Conservation (phyloP, 2,797 vertebrate species). For the Scolopax rusticola region DNA sequence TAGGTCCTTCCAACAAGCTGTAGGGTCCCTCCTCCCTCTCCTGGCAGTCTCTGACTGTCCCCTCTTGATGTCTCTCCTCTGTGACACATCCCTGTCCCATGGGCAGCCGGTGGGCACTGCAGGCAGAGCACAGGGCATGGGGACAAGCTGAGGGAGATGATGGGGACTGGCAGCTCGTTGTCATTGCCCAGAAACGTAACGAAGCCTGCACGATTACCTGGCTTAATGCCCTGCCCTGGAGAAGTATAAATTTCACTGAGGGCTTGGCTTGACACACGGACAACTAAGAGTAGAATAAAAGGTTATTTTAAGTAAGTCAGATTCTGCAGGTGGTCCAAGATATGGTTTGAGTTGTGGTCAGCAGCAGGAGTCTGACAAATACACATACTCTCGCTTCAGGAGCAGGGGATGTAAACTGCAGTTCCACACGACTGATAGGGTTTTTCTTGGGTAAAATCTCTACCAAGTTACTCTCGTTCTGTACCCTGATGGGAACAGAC, state of each 20-base stretch:
- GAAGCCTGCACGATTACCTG: not conserved
- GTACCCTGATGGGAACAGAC: not conserved
- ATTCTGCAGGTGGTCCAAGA: not conserved
- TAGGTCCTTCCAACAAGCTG: too few relatives aligned
- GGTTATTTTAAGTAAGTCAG: not conserved
- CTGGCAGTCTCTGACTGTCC: not conserved
- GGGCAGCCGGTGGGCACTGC: accelerated
- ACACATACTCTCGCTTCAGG: not conserved
- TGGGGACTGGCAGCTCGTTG: not conserved
- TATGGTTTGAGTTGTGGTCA: not conserved
- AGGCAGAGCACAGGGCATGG: not conserved
- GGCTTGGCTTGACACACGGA: not conserved
- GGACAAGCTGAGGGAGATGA: not conserved
- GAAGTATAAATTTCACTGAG: not conserved
- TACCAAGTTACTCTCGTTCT: not conserved
- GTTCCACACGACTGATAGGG: not conserved
- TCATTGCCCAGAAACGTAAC: not conserved
- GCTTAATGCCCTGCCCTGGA: not conserved
- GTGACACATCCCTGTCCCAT: not conserved
- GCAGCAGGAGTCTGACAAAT: not conserved
- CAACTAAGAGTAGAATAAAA: not conserved
- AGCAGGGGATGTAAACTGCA: not conserved
- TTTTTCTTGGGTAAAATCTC: not conserved
- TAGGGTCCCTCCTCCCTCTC: not conserved
- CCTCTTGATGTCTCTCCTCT: not conserved